Evolutionary conservation across 2,888 invertebrate genomes (phyloP).

Genomic region (Nezara viridula): DNA sequence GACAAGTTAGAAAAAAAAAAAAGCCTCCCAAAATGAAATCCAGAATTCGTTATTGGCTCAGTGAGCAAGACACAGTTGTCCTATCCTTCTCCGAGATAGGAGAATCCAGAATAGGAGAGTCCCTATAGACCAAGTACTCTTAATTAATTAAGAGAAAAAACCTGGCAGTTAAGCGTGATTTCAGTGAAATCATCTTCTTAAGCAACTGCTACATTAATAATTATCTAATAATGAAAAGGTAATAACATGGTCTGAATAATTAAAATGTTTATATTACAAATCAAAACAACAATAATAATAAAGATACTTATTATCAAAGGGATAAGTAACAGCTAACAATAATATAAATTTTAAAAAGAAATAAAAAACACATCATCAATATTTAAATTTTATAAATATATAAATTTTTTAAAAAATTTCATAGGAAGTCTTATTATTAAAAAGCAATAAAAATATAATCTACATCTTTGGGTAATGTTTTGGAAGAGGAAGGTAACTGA

Average conservation of each 20-base stretch:
- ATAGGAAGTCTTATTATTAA: background rate
- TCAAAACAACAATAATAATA: background rate
- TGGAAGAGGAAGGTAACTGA: background rate
- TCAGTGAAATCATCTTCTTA: too few relatives aligned
- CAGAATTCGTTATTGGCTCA: too few relatives aligned
- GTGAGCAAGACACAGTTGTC: too few relatives aligned
- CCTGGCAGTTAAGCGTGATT: too few relatives aligned
- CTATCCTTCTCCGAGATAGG: too few relatives aligned
- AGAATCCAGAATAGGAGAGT: too few relatives aligned
- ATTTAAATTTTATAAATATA: background rate
- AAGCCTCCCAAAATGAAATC: too few relatives aligned
- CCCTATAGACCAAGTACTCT: too few relatives aligned
- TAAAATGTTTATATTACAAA: constrained; percentile 1
- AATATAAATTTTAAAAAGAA: background rate
- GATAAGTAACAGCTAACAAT: background rate
- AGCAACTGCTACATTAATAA: too few relatives aligned
- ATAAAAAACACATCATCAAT: background rate
- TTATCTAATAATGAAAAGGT: background rate
- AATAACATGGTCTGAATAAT: background rate
- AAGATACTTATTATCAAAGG: background rate
- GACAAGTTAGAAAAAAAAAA: too few relatives aligned
- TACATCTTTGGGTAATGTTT: background rate
- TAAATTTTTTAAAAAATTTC: background rate
- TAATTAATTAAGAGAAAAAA: too few relatives aligned
- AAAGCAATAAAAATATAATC: background rate